Evolutionary conservation across 2,113 vertebrate species (phyloP), one percentile per base, ranked within the genome.

Genomic region (Jacana jacana): DNA sequence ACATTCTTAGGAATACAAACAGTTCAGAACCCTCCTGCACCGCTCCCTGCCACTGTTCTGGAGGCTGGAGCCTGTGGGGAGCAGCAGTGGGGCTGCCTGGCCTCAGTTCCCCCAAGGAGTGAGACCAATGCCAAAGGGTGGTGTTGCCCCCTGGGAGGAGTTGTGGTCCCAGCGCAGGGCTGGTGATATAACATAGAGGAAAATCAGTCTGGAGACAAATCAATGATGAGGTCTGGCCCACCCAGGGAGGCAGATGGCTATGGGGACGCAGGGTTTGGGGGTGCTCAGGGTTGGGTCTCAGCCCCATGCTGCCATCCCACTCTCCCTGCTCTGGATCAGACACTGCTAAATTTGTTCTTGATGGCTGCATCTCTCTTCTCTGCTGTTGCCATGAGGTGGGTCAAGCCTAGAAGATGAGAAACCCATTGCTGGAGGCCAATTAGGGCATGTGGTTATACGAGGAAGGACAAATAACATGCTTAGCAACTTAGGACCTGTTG

Each of bases 371-470:
- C 40, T 68, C 57, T 64, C n/a, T 69, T 37, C n/a, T 61, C 40
- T 65, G 60, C 64, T 46, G 15, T 52, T 46, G 40, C 68, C 85
- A 7, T 2, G 35, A 77, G 49, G 7, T 60, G 33, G 13, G 17
- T 64, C 33, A 40, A 40, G 37, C 42, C 72, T 46, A 55, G 61
- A 31, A 17, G 31, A 16, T 2, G 63, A 54, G 37, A 31, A 83
- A 3, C 7, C 20, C 52, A 10, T 8, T 31, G 11, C n/a, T 42
- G 80, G 55, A 3, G 55, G 44, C 19, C 93, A 66, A 4, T 17
- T 72, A 54, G 42, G 35, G 63, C 13, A 3, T 1, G 3, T n/a
- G 65, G 39, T 63, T 58, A 10, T 14, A 24, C 0, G 0, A 7
- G 0, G 20, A 40, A 60, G 65, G 52, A 35, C n/a, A 20, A 44